phyloP scores from a whole-genome alignment of 2,797 vertebrate species.

The Chelon labrosus region DNA sequence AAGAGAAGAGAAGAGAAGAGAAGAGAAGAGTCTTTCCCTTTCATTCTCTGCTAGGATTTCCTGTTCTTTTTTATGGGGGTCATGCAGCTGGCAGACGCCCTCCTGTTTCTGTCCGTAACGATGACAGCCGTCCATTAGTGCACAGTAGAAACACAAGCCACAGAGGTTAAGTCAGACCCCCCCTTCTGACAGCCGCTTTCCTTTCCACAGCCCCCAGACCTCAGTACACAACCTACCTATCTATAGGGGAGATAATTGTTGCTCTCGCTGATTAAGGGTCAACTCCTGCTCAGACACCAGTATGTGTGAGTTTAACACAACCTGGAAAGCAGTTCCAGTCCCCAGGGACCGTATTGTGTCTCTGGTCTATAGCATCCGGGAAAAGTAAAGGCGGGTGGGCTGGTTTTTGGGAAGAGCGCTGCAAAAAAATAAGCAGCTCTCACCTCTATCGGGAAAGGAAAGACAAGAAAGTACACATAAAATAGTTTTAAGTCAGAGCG shows the following conservation, averaged over 20 bases:
- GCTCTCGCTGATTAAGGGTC: slow-evolving; percentile 73
- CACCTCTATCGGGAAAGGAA: slow-evolving; percentile 11
- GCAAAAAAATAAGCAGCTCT: slow-evolving; percentile 37
- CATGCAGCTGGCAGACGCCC: slow-evolving; percentile 86
- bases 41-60: slow-evolving; percentile 83
- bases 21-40: slow-evolving; percentile 67
- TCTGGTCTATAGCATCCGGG: slow-evolving; percentile 59
- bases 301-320: slow-evolving; percentile 53
- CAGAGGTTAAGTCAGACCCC: slow-evolving; percentile 75
- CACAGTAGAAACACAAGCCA: slow-evolving; percentile 82
- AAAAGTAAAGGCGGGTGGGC: slow-evolving; percentile 35
- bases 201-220: slow-evolving; percentile 68
- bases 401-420: slow-evolving; percentile 40
- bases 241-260: slow-evolving; percentile 74
- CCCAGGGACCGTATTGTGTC: slow-evolving; percentile 38
- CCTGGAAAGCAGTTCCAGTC: slow-evolving; percentile 52
- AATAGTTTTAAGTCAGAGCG: slow-evolving; percentile 5
- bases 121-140: slow-evolving; percentile 86
- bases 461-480: background rate
- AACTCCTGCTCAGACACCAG: slow-evolving; percentile 60
- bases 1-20: slow-evolving; percentile 1
- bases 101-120: slow-evolving; percentile 85
- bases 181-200: slow-evolving; percentile 68
- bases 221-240: slow-evolving; percentile 61
- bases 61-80: slow-evolving; percentile 86